Base-by-base conservation (phyloP, 2,888 invertebrate genomes). In the Cantharis lateralis region DNA sequence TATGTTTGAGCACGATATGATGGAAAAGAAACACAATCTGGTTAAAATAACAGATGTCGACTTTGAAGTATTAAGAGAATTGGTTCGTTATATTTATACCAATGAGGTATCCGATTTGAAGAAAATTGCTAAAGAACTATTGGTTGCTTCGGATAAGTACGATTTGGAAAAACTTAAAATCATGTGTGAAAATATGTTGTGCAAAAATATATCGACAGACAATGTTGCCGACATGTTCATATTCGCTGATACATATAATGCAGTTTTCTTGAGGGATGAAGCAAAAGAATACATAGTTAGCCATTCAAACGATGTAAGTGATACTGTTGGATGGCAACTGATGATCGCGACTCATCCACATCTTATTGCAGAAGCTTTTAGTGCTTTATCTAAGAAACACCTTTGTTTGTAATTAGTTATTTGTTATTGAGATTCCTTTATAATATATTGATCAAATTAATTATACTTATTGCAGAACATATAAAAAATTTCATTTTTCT, bases 1-100 rank as follows among this genome's bases (percentile, higher is more conserved):
- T 80, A 99, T 99, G 99, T 99, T 99, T 89, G 98, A 98, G 88
- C 99, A 99, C 89, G 98, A 98, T 90, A 98, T 99, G 98, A 97
- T 98, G 87, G 99, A 99, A 88, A 91, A 97, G 82, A 98, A 98
- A 90, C 93, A 96, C 89, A 98, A 98, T 90, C 93, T 98, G 85
- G 98, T 99, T 71, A 97, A 97, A 89, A 96, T 96, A 87, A 96
- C 96, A 73, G 99, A 99, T 89, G 98, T 99, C 70, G 99, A 99
- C 89, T 96, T 98, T 88, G 99, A 99, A 88, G 99, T 99, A 80
- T 91, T 99, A 87, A 90, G 96, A 82, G 99, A 99, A 90, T 98
- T 99, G 97, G 90, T 99, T 81, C 93, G 98, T 84, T 99, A 98
- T 90, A 98, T 99, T 83, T 99, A 99, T 89, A 99, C 99, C 75